Base-by-base conservation (phyloP, 2,888 invertebrate species). In the Aspidiotus rigidus region DNA sequence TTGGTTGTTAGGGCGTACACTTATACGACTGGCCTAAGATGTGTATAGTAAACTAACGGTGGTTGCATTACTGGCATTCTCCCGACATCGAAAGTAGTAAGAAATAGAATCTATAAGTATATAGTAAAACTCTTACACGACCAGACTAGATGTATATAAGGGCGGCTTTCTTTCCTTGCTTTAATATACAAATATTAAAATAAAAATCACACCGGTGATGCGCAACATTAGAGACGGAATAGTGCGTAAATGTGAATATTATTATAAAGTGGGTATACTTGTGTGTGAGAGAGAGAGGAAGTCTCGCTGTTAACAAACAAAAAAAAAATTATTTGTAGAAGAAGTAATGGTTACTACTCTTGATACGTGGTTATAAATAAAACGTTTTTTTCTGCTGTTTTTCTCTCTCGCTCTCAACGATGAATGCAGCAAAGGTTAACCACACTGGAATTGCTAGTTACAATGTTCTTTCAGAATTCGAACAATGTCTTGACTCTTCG, bases 401-500 rank as follows among this genome's bases (percentile, higher is more conserved):
- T n/a, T 55, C n/a, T 6, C 56, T 13, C 56, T 55, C 28, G 28
- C 28, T 28, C 28, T 28, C 28, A 28, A 28, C 49, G 28, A 59
- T 59, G 17, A 11, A 59, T 28, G 39, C 17, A 55, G 15, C 6
- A 39, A n/a, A 59, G 59, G 59, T 59, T 59, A 59, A 28, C 59
- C 59, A 59, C 59, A 59, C 17, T 17, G 39, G 59, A 59, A 59
- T 59, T 39, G 59, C 13, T 28, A 28, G 59, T 28, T 17, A 59
- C 59, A 59, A 59, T 59, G 59, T 59, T 59, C 16, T 56, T 28
- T 59, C 17, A 59, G 28, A 17, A 49, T 49, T n/a, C 49, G 49
- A 49, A 59, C 59, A 59, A 59, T 59, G 59, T 39, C 59, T 59
- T 59, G 13, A 10, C 16, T 15, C 17, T 28, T 39, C 13, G 28